Conservation (phyloP, 2,113 vertebrate species). For the Microtus ochrogaster region DNA sequence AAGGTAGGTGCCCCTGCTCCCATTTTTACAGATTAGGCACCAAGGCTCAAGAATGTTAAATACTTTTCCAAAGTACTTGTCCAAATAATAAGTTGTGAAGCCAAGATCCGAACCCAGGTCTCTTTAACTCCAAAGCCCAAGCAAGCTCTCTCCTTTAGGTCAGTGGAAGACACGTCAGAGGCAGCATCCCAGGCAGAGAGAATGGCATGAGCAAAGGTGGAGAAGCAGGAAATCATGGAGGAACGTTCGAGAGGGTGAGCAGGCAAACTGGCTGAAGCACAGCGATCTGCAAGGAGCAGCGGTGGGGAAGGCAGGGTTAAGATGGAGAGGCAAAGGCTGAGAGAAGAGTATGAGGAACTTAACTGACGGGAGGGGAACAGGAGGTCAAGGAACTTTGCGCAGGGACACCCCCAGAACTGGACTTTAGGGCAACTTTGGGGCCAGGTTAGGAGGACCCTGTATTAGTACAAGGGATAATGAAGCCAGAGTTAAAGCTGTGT, state of each 20-base stretch:
- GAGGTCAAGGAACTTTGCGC: neutral
- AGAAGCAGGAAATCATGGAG: conserved; percentile 68
- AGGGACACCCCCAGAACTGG: neutral
- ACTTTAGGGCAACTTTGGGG: conserved; percentile 32
- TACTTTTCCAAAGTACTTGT: conserved; percentile 48
- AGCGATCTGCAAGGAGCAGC: conserved; percentile 72
- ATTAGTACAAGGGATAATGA: neutral
- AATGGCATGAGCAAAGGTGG: conserved; percentile 69
- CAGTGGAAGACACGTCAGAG: conserved; percentile 51
- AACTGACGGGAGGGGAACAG: neutral
- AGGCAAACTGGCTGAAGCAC: conserved; percentile 59
- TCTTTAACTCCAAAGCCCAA: conserved; percentile 69
- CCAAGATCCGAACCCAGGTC: conserved; percentile 60
- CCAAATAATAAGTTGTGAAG: conserved; percentile 60
- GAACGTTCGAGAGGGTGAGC: conserved; percentile 55
- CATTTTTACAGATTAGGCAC: conserved; percentile 61
- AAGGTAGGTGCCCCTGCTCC: conserved; percentile 49
- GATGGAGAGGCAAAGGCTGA: neutral
- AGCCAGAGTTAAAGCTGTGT: neutral
- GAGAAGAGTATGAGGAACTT: neutral
- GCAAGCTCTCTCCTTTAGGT: conserved; percentile 57
- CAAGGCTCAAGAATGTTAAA: conserved; percentile 55
- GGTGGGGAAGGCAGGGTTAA: conserved; percentile 54
- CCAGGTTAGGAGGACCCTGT: conserved; percentile 6
- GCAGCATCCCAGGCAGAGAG: conserved; percentile 66